Evolutionary conservation across 2,797 vertebrate species (phyloP), one percentile per base, ranked within the genome.

Genomic region (Etheostoma nigrum): DNA sequence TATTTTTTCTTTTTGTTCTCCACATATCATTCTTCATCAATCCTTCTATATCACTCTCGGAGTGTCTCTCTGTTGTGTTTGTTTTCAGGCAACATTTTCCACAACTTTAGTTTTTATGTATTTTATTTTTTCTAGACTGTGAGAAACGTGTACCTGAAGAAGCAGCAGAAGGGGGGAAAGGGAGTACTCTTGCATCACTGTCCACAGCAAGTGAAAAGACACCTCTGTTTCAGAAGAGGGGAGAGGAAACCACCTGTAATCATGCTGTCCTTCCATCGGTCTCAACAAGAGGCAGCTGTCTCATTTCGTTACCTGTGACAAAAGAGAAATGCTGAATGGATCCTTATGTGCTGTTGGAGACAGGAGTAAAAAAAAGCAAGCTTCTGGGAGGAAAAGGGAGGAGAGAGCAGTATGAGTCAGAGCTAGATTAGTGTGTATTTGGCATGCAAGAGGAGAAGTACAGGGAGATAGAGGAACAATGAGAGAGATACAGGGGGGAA

Each of bases 331-430:
- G 63, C 67, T 76, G 59, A 88, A 80, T 40, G 27, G 69, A 82
- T 74, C 69, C 65, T 75, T 73, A 84, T 45, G 47, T 47, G 70
- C 64, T 76, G 65, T 66, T 70, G 74, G 49, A 72, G 63, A 74
- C 54, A 66, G 3, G 36, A 76, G 19, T 23, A 14, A 54, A 53
- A 67, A 72, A 72, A 6, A 30, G 66, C 72, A 72, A 83, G 81
- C 87, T 88, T 88, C 88, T 92, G 88, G 72, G 83, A 91, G 76
- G 66, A 83, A 84, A 82, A 83, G 81, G 85, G 84, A 85, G 88
- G 88, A 86, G 84, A 86, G 79, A 88, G 80, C 73, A 49, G 88
- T 73, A 82, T 90, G 91, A 92, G 64, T 93, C 91, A 92, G 86
- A 89, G 81, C 64, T 42, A 59, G 62, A 73, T 79, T 72, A 59